Conservation (phyloP, 1,140 invertebrate genomes). For the Homalodisca vitripennis region DNA sequence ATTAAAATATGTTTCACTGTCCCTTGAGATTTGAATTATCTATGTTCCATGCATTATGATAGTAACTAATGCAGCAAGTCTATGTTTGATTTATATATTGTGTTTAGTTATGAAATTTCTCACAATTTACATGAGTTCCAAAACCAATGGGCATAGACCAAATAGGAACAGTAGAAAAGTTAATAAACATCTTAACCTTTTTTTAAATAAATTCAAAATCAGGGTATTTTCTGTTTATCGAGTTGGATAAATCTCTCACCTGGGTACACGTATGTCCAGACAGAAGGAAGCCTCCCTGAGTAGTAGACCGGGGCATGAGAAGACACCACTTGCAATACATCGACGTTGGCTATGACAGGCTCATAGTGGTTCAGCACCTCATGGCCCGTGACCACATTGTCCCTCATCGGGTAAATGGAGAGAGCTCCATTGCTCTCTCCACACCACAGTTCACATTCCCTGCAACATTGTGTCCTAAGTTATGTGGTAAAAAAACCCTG, state of each 20-base stretch:
- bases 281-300: slow-evolving; percentile 51
- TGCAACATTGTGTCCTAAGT: slow-evolving; percentile 41
- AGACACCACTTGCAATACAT: slow-evolving; percentile 62
- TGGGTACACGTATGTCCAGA: slow-evolving; percentile 78
- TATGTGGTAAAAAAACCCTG: too few relatives aligned
- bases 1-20: too few relatives aligned
- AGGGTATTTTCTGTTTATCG: too few relatives aligned
- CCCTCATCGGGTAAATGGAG: slow-evolving; percentile 63
- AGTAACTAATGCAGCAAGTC: too few relatives aligned
- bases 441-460: slow-evolving; percentile 68
- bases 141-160: too few relatives aligned
- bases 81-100: too few relatives aligned
- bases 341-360: slow-evolving; percentile 55
- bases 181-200: too few relatives aligned
- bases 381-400: slow-evolving; percentile 59
- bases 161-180: too few relatives aligned
- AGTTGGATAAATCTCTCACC: slow-evolving; percentile 42
- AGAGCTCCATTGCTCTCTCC: slow-evolving; percentile 73
- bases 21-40: too few relatives aligned
- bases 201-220: neutral
- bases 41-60: too few relatives aligned
- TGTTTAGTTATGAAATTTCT: too few relatives aligned
- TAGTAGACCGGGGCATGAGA: slow-evolving; percentile 44
- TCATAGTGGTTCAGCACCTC: slow-evolving; percentile 60
- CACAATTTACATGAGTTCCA: too few relatives aligned